A percentile compares a stretch with the other conserved stretches of the same genome.
Evolutionary conservation across 2,888 invertebrate genomes (phyloP).

Genomic region (Chrysotoxum bicinctum): DNA sequence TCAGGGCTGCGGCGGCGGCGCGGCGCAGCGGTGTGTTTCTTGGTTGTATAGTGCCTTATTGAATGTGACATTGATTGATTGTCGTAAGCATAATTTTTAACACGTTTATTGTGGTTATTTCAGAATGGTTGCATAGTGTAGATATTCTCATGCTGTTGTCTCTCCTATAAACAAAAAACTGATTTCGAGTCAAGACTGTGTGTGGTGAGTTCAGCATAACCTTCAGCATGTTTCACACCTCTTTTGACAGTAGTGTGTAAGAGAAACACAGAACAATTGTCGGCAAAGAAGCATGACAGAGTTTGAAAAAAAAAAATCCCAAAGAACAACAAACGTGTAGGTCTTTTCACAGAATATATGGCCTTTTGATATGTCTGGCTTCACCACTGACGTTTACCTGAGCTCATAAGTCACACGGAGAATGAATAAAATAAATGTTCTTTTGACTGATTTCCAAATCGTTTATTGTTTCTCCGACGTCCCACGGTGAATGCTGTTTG

Average conservation of each 20-base stretch:
- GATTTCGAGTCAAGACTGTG: constrained; percentile 29
- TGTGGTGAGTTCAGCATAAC: constrained; percentile 66
- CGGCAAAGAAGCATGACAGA: constrained; percentile 19
- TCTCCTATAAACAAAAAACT: constrained; percentile 10
- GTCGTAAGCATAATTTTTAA: constrained; percentile 61
- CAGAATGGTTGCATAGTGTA: constrained; percentile 6
- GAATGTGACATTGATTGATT: constrained; percentile 70
- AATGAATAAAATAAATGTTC: constrained; percentile 32
- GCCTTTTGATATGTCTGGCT: constrained; percentile 30
- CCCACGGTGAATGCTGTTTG: constrained; percentile 43
- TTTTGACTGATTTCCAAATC: constrained; percentile 66
- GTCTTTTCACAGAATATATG: constrained; percentile 28
- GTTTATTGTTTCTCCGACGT: constrained; percentile 46
- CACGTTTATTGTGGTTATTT: constrained; percentile 59
- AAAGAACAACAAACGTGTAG: constrained; percentile 51
- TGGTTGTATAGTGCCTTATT: constrained; percentile 12
- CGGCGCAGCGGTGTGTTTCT: not conserved
- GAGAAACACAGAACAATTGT: constrained; percentile 20
- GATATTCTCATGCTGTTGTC: not conserved
- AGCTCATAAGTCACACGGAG: constrained; percentile 63
- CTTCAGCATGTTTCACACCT: constrained; percentile 63
- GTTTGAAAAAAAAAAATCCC: not conserved
- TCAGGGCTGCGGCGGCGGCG: not conserved
- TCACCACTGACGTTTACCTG: constrained; percentile 37
- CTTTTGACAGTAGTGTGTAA: constrained; percentile 43